A percentile compares a stretch with the other conserved stretches of the same genome.
These are phyloP conservation scores for Chelonus formosanus DNA, from an alignment of 2,888 invertebrate species.

Conservation along the genomic window DNA sequence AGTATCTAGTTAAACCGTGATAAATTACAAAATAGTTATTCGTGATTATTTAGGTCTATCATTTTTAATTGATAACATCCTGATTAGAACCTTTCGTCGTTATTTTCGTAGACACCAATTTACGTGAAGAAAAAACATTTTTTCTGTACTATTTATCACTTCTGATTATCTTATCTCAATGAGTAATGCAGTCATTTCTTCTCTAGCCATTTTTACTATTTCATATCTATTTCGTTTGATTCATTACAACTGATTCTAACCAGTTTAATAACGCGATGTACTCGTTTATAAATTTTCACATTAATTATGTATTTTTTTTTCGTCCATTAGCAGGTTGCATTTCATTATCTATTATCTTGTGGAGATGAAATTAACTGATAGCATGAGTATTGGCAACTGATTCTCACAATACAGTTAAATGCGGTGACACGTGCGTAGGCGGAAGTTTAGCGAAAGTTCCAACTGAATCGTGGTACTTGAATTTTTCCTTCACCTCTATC, in stretches of 20 bases:
- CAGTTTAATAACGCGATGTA: no score
- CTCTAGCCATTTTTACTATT: no score
- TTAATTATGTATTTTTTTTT: not conserved
- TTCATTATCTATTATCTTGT: not conserved
- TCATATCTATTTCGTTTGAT: no score
- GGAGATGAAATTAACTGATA: not conserved
- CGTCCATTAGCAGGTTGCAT: not conserved
- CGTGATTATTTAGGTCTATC: not conserved
- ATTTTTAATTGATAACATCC: no score
- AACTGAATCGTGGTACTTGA: constrained; percentile 17
- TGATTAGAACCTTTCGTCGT: no score
- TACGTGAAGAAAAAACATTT: no score
- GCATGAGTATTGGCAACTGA: not conserved
- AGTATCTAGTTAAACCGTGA: constrained; percentile 9
- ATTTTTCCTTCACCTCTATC: constrained; percentile 21
- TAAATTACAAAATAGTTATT: not conserved
- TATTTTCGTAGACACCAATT: no score
- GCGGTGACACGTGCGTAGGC: constrained; percentile 21
- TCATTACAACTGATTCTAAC: no score
- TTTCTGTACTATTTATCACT: no score
- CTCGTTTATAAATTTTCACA: not conserved
- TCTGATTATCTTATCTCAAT: no score
- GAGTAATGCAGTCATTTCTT: no score
- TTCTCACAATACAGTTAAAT: constrained; percentile 4
- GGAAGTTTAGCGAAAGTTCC: constrained; percentile 38